phyloP scores from a whole-genome alignment of 2,113 vertebrate genomes.

The Abramis brama region DNA sequence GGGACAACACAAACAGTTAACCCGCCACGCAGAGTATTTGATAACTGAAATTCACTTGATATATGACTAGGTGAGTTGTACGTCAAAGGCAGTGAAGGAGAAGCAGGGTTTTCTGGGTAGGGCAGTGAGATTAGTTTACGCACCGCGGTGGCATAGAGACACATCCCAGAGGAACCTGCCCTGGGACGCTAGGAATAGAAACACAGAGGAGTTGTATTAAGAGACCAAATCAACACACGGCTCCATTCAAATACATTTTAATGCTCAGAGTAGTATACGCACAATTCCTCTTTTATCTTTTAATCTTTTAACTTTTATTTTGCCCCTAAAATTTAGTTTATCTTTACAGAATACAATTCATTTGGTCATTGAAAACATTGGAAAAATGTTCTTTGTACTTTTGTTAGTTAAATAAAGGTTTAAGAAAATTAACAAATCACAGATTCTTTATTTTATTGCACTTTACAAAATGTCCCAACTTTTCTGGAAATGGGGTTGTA shows the following conservation, averaged over 20 bases:
- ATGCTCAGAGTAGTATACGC: background rate
- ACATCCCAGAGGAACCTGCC: slow-evolving; percentile 14
- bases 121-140: slow-evolving; percentile 67
- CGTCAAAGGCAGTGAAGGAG: slow-evolving; percentile 70
- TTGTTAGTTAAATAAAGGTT: too few species aligned
- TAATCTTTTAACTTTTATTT: too few species aligned
- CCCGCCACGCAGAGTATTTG: background rate
- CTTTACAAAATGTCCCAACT: too few species aligned
- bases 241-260: background rate
- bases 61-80: slow-evolving; percentile 40
- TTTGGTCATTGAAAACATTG: too few species aligned
- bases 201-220: slow-evolving; percentile 31
- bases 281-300: too few species aligned
- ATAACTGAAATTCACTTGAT: slow-evolving; percentile 16
- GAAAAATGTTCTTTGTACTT: too few species aligned
- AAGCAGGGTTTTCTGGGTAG: slow-evolving; percentile 59
- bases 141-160: slow-evolving; percentile 59
- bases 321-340: too few species aligned
- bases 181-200: slow-evolving; percentile 52
- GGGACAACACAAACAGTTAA: background rate
- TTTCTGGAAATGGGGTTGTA: too few species aligned
- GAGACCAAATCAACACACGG: background rate
- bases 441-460: too few species aligned
- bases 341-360: too few species aligned
- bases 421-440: too few species aligned